Evolutionary conservation across 1,140 invertebrate species (phyloP), one percentile per base, ranked within the genome.

Genomic region (Drosophila varians): DNA sequence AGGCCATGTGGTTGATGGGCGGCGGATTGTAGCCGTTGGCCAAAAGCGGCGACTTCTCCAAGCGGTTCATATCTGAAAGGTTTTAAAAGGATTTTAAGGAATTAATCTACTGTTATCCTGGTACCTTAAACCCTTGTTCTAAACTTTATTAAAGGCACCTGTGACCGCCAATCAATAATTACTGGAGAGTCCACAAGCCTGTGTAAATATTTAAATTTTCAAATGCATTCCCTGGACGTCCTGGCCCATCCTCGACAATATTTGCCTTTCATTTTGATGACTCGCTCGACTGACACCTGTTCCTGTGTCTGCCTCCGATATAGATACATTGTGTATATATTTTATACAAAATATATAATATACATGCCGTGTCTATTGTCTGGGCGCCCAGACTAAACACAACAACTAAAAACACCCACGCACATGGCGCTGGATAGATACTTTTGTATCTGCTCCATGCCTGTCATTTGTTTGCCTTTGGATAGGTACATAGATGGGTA

Each of bases 11-110:
- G 84, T 96, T 96, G 73, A 97, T 97, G 42, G 97, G 97, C 53
- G 96, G 96, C 72, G 97, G 97, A 92, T 98, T 98, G 93, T 98
- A 98, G 28, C 97, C 97, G 90, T 98, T 98, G 28, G 97, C 96
- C 51, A 98, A 92, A 5, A 98, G 93, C 14, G 97, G 97, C 19
- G 96, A 97, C 92, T 98, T 98, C 91, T 98, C 96, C 93, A 97
- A 92, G 65, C 96, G 93, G 43, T 95, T 94, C 91, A 97, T 96
- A 92, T 96, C 95, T 96, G 56, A 1, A 23, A n/a, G n/a, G n/a
- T n/a, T n/a, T n/a, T n/a, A n/a, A n/a, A n/a, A n/a, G n/a, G n/a
- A n/a, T n/a, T n/a, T n/a, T n/a, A n/a, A n/a, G n/a, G n/a, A n/a
- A n/a, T n/a, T n/a, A n/a, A n/a, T n/a, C n/a, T n/a, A n/a, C n/a